Evolutionary conservation across 2,888 invertebrate genomes (phyloP).

Genomic region (Drosophila suboccidentalis): DNA sequence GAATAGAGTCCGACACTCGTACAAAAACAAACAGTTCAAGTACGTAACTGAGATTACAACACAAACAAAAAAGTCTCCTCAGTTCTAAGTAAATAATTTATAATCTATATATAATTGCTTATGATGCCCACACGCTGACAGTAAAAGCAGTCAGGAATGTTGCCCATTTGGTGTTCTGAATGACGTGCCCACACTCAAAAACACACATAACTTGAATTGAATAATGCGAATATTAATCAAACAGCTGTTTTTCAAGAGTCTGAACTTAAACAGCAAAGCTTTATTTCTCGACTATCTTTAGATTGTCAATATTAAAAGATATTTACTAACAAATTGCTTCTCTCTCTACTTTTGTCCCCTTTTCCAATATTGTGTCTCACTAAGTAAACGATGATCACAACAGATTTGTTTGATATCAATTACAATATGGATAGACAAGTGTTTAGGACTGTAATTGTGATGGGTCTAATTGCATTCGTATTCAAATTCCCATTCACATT

Average conservation of each 20-base stretch:
- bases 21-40: conserved; percentile 34
- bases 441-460: conserved; percentile 33
- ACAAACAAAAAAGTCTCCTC: conserved; percentile 6
- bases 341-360: not conserved
- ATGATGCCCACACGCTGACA: conserved; percentile 70
- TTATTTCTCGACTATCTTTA: not conserved
- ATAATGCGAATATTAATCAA: conserved; percentile 9
- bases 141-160: conserved; percentile 66
- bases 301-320: not conserved
- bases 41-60: conserved; percentile 40
- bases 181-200: conserved; percentile 48
- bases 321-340: too few relatives aligned
- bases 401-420: conserved; percentile 44
- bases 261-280: not conserved
- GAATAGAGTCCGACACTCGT: conserved; percentile 27
- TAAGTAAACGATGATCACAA: conserved; percentile 48
- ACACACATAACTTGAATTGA: conserved; percentile 17
- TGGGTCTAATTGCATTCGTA: conserved; percentile 44
- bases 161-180: conserved; percentile 61
- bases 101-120: conserved; percentile 46
- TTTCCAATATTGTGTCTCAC: not conserved
- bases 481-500: conserved; percentile 3
- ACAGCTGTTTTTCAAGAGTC: conserved; percentile 7
- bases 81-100: conserved; percentile 31
- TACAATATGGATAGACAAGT: conserved; percentile 30